Base-by-base conservation (phyloP, 1,140 invertebrate genomes). In the Drosophila chauvacae region DNA sequence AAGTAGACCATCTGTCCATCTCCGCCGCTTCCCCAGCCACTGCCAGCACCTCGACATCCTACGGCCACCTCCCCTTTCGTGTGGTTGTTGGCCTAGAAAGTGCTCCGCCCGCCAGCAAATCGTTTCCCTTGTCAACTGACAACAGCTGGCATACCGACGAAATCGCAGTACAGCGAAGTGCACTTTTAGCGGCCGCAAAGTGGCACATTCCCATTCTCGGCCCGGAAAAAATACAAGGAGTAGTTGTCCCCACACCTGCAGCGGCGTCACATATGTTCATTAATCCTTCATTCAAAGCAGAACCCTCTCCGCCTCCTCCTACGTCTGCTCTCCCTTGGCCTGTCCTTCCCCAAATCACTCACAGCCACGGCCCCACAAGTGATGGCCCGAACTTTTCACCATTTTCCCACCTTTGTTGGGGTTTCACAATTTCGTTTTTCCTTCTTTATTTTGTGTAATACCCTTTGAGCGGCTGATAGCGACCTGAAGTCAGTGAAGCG, bases 211-310 rank as follows among this genome's bases (percentile, higher is more conserved):
- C 58, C 72, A 23, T 47, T 55, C 51, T 23, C 39, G 59, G 35
- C 37, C 33, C 33, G 37, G 0, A 33, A 26, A 56, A 73, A 51
- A 51, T 11, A 65, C 37, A 45, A 44, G 37, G 16, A 16, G n/a
- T 7, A 42, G 41, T 48, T 37, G 59, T 51, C 42, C 69, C 37
- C 68, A 68, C 37, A 58, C 55, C 63, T 66, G 48, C 41, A 11
- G 9, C 20, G 3, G 53, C 9, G 14, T 45, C 51, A 72, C 58
- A 72, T 66, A 35, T 84, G 84, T 87, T 87, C 84, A 88, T 88
- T 88, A 88, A 88, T 88, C 85, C 85, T 75, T 90, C 81, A 81
- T 69, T 90, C 77, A 88, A 90, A 90, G 69, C 79, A 76, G 53
- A 23, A 42, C 23, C 47, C 47, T 45, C 16, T 47, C 35, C 0